Evolutionary conservation across 2,797 vertebrate genomes (phyloP).

Genomic region (Centroberyx gerrardi): DNA sequence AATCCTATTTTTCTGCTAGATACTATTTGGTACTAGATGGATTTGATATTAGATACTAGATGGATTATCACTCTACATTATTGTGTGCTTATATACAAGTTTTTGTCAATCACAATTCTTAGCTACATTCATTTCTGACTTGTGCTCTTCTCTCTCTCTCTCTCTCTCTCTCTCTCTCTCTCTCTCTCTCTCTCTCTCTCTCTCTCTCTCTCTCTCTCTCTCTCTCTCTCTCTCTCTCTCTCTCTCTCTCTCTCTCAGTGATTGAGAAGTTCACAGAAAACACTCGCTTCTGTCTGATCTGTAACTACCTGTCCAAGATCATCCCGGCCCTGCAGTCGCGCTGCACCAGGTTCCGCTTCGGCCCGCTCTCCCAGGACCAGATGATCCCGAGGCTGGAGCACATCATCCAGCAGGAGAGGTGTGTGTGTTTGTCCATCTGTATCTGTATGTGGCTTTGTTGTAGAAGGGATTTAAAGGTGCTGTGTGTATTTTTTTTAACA

Average conservation of each 20-base stretch:
- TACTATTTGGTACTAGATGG: too few relatives aligned
- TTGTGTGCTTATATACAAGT: too few relatives aligned
- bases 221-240: not conserved
- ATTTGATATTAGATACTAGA: too few relatives aligned
- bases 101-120: too few relatives aligned
- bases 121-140: not conserved
- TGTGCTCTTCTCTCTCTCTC: not conserved
- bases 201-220: not conserved
- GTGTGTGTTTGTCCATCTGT: constrained; percentile 45
- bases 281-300: constrained; percentile 96
- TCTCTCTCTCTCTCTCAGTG: constrained; percentile 80
- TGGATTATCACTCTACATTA: too few relatives aligned
- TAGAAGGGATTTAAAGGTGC: not conserved
- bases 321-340: constrained; percentile 97
- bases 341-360: constrained; percentile 97
- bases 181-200: not conserved
- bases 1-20: too few relatives aligned
- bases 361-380: constrained; percentile 92
- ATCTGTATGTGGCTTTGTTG: not conserved
- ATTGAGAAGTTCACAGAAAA: constrained; percentile 99
- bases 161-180: not conserved
- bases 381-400: constrained; percentile 94
- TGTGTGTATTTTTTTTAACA: not conserved
- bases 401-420: constrained; percentile 93
- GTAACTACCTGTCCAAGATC: constrained; percentile 99